These are phyloP conservation scores for Sebastes fasciatus DNA, from an alignment of 2,113 vertebrate genomes.

Conservation along the genomic window DNA sequence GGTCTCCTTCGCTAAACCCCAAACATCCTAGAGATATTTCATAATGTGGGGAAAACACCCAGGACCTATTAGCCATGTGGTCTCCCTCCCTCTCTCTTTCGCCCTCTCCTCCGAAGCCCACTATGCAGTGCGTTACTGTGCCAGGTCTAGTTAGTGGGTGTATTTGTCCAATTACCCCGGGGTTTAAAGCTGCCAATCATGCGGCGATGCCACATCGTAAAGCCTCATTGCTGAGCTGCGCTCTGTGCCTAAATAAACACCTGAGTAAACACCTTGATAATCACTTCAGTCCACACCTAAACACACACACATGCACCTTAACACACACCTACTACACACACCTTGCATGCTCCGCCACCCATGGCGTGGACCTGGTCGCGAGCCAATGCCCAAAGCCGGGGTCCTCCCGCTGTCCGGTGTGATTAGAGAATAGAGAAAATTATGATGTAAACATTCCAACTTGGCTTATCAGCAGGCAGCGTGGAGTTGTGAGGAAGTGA, in stretches of 20 bases:
- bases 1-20: constrained; percentile 60
- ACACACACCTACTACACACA: constrained; percentile 57
- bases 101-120: constrained; percentile 46
- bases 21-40: constrained; percentile 68
- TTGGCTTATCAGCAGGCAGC: constrained; percentile 54
- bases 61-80: constrained; percentile 61
- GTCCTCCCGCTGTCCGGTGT: constrained; percentile 39
- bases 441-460: constrained; percentile 41
- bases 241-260: constrained; percentile 77
- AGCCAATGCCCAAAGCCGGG: constrained; percentile 39
- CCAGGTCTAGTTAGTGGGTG: constrained; percentile 70
- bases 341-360: constrained; percentile 53
- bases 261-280: constrained; percentile 80
- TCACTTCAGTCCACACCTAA: constrained; percentile 70
- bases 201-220: constrained; percentile 76
- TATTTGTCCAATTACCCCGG: constrained; percentile 73
- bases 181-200: constrained; percentile 76
- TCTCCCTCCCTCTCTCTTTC: constrained; percentile 25
- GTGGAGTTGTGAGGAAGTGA: constrained; percentile 52
- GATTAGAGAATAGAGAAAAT: constrained; percentile 61
- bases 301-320: constrained; percentile 49
- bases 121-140: constrained; percentile 47
- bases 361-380: constrained; percentile 37
- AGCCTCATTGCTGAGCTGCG: constrained; percentile 61
- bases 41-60: constrained; percentile 71